Evolutionary conservation across 2,888 invertebrate genomes (phyloP), one percentile per base, ranked within the genome.

Genomic region (Griposia aprilina): DNA sequence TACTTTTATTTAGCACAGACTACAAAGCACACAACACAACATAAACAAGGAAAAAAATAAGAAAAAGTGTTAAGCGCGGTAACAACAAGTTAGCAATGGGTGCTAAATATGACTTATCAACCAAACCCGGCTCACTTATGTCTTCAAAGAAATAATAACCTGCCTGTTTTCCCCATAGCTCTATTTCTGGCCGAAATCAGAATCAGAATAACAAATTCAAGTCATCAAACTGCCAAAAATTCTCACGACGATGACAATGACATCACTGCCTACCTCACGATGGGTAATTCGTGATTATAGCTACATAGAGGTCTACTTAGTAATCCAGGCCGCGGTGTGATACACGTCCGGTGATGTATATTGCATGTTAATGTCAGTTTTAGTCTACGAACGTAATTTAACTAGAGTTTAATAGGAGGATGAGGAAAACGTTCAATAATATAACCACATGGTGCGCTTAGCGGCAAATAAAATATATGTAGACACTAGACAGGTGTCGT

Each of bases 281-380:
- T 68, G 45, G 69, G 63, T 57, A 30, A 74, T 52, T 60, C 81
- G 77, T 85, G 74, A 76, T 67, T 15, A 77, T 77, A 63, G 62
- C 45, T 59, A 59, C 70, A 55, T 55, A 23, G 13, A 74, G 5
- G 20, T 20, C 45, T 80, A 36, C 17, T 85, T 85, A 50, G 72
- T 80, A 85, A 71, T 87, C 77, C 55, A 57, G 23, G 13, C 65
- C 45, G 23, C 26, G 17, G 48, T 26, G 13, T 41, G 8, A 26
- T 79, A 73, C 72, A 77, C 45, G 77, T 63, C 74, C 75, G 77
- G 67, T 59, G 60, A 41, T 48, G 70, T 71, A 10, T 26, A 45
- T 26, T 74, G 84, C 65, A 87, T 85, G 45, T 69, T 76, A 76
- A 85, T 85, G 48, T 0, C 52, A 36, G 60, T 73, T 30, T 45